Evolutionary conservation across 2,113 vertebrate genomes (phyloP).

Genomic region (Butorides virescens): DNA sequence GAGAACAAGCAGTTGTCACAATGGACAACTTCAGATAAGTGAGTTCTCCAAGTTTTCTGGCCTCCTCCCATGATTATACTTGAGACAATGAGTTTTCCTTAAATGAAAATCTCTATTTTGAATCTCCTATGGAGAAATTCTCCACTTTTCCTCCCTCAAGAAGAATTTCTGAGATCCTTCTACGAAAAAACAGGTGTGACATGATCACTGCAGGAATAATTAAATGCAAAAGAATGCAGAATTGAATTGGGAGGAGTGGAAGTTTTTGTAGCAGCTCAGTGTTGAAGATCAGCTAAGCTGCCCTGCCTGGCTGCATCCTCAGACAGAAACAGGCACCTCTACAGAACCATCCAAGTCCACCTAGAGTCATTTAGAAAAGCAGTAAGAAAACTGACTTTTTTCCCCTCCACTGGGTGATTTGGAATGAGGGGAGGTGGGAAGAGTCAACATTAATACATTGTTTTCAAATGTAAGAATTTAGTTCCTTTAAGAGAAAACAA

Average conservation of each 20-base stretch:
- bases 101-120: neutral
- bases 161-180: neutral
- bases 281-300: neutral
- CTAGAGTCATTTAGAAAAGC: neutral
- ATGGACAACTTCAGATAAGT: neutral
- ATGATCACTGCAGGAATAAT: neutral
- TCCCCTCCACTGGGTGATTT: neutral
- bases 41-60: neutral
- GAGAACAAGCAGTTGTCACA: neutral
- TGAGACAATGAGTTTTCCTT: neutral
- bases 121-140: neutral
- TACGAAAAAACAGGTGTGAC: neutral
- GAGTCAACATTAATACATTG: neutral
- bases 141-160: neutral
- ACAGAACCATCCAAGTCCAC: neutral
- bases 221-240: neutral
- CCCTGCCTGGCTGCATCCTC: neutral
- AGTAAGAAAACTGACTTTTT: neutral
- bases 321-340: neutral
- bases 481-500: neutral
- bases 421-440: neutral
- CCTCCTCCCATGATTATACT: neutral
- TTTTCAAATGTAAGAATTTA: neutral
- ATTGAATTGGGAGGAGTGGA: neutral
- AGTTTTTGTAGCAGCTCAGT: neutral